These are phyloP conservation scores for Tholera decimalis DNA, from an alignment of 2,888 invertebrate genomes.

Conservation along the genomic window DNA sequence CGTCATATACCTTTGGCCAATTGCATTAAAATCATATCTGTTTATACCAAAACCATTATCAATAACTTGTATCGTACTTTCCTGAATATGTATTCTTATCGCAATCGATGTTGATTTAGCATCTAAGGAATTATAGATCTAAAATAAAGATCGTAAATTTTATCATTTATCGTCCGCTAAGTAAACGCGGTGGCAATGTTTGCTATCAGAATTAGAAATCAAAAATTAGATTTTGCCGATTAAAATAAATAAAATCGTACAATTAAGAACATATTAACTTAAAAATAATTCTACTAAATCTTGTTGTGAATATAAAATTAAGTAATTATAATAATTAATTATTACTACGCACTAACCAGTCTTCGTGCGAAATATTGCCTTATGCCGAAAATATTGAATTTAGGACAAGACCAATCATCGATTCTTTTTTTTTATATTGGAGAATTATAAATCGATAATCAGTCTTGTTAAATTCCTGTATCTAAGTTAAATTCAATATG, in stretches of 20 bases:
- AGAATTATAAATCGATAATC: too few species aligned
- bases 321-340: too few species aligned
- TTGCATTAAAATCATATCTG: constrained; percentile 87
- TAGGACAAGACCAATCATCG: neutral
- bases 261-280: neutral
- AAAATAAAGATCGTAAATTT: constrained; percentile 53
- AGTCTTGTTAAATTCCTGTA: too few species aligned
- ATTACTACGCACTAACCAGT: neutral
- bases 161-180: constrained; percentile 21
- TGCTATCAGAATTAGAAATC: constrained; percentile 25
- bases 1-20: constrained; percentile 92
- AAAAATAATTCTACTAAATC: neutral
- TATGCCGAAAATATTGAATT: neutral
- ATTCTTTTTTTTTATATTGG: neutral
- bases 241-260: neutral
- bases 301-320: too few species aligned
- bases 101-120: constrained; percentile 94
- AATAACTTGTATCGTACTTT: constrained; percentile 93
- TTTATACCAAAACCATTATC: constrained; percentile 95
- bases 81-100: constrained; percentile 92
- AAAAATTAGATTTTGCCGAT: constrained; percentile 2
- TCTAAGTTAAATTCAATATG: too few species aligned
- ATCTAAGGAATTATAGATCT: constrained; percentile 94
- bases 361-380: neutral
- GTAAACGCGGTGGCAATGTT: constrained; percentile 21